Evolutionary conservation across 1,140 invertebrate genomes (phyloP).

Genomic region (Thalassaphorura encarpata): DNA sequence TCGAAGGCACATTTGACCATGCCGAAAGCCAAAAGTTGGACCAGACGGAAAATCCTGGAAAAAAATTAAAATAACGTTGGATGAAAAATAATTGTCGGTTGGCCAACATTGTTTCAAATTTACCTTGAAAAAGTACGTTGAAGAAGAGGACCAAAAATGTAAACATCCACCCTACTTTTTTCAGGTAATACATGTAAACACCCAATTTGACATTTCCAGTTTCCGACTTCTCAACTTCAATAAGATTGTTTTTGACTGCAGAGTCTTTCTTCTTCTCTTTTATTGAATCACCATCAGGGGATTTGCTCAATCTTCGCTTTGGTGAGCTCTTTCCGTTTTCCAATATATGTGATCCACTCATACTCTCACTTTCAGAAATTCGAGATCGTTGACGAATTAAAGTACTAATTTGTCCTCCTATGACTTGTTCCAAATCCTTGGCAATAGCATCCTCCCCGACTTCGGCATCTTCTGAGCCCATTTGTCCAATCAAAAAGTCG

Average conservation of each 20-base stretch:
- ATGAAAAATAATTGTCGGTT: background rate
- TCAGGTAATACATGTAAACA: conserved; percentile 82
- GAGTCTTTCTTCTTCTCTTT: conserved; percentile 29
- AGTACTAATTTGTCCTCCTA: background rate
- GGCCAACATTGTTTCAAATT: background rate
- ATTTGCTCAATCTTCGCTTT: background rate
- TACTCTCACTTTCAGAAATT: conserved; percentile 4
- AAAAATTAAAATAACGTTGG: conserved; percentile 34
- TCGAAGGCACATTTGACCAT: conserved; percentile 63
- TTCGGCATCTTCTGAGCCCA: background rate
- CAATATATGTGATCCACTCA: background rate
- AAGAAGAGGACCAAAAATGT: conserved; percentile 61
- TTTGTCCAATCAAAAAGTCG: conserved; percentile 29
- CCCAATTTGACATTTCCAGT: conserved; percentile 79
- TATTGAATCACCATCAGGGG: conserved; percentile 13
- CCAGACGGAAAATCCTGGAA: conserved; percentile 73
- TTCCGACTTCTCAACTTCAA: conserved; percentile 78
- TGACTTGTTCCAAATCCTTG: background rate
- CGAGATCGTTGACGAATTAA: background rate
- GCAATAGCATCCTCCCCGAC: background rate
- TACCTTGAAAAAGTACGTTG: conserved; percentile 41
- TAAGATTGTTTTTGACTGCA: conserved; percentile 42
- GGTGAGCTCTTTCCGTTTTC: background rate
- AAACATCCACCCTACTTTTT: conserved; percentile 65
- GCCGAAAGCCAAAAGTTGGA: conserved; percentile 85